Evolutionary conservation across 1,140 invertebrate species (phyloP), one percentile per base, ranked within the genome.

Genomic region (Latrodectus geometricus): DNA sequence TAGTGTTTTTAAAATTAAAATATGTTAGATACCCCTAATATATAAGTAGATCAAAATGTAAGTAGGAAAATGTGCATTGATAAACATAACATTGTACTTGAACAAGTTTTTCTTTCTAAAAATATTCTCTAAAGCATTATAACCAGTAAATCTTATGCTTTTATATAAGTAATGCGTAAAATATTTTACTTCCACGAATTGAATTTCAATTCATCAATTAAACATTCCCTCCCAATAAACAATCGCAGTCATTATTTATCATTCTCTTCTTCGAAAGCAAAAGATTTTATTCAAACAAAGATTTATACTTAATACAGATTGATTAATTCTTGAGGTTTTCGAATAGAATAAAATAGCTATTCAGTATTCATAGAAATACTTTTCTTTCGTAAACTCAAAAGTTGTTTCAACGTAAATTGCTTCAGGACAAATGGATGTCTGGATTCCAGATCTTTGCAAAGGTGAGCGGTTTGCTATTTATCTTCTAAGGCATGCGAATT

Each of bases 381-480:
- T 75, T 21, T 20, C 35, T 74, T 81, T 72, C n/a, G 17, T 8
- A 9, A 83, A 83, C 52, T 35, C 72, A 15, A 20, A 20, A n/a
- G 17, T 54, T 20, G n/a, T 75, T 75, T 15, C 15, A 14, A 73
- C 9, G 20, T 17, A 56, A 75, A 75, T 66, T 75, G 72, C 56
- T 50, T 66, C 48, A 65, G 81, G 72, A 75, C 61, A 83, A 83
- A 83, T 83, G 69, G 72, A 72, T 54, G 56, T 35, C 21, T 15
- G 50, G 52, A n/a, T 75, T 75, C 35, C 54, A 65, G 74, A 49
- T 52, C 8, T 50, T 23, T 54, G 54, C 14, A 74, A 81, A 83
- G 52, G 68, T 83, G 72, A 35, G 17, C 69, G 70, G 74, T 83
- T 83, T 83, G 74, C 66, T 83, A 74, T 83, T 83, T 83, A 83